phyloP scores from a whole-genome alignment of 2,888 invertebrate species.

The Leptarthrus brevirostris region DNA sequence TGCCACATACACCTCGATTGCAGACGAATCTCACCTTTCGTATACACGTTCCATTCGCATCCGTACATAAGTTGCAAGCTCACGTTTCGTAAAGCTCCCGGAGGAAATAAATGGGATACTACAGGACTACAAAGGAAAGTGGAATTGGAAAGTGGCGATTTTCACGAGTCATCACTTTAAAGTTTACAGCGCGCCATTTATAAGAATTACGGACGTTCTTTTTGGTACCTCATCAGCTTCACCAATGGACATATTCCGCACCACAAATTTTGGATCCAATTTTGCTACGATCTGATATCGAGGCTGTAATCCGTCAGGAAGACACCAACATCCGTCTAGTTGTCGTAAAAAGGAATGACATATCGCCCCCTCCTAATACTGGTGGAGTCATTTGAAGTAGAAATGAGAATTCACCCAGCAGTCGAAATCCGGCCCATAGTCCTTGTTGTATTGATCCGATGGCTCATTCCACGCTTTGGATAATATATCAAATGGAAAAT shows the following conservation, averaged over 20 bases:
- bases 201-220: constrained; percentile 1
- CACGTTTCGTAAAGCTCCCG: constrained; percentile 2
- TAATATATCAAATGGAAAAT: constrained; percentile 58
- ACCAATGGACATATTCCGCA: constrained; percentile 16
- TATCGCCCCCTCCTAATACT: constrained; percentile 40
- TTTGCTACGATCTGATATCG: constrained; percentile 39
- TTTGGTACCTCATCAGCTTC: constrained; percentile 10
- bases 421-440: background rate
- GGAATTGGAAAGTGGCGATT: constrained; percentile 29
- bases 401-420: background rate
- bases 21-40: background rate
- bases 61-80: constrained; percentile 7
- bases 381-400: constrained; percentile 22
- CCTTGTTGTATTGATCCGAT: constrained; percentile 23
- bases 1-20: background rate
- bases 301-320: constrained; percentile 46
- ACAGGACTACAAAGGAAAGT: background rate
- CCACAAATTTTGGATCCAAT: constrained; percentile 29
- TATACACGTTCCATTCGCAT: background rate
- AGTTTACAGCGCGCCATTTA: constrained; percentile 18
- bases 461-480: constrained; percentile 22
- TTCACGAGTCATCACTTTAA: constrained; percentile 40
- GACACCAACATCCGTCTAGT: constrained; percentile 30
- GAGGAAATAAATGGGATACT: constrained; percentile 7
- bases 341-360: constrained; percentile 52